Evolutionary conservation across 2,113 vertebrate genomes (phyloP), one percentile per base, ranked within the genome.

Genomic region (Sceloporus undulatus): DNA sequence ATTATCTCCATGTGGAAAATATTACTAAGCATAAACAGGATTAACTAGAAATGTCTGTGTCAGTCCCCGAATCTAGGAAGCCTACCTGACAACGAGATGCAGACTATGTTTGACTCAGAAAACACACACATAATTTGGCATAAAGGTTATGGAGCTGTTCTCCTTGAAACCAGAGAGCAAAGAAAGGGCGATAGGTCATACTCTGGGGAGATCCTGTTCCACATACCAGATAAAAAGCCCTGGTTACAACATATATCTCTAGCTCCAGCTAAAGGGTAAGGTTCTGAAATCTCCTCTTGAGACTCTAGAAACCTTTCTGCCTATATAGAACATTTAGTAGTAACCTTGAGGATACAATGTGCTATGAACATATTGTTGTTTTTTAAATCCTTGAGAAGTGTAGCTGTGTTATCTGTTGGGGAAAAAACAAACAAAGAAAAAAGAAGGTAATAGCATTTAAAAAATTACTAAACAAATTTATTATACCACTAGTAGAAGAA

Each of bases 81-180:
- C 48, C 16, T 68, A 52, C 74, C 34, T 87, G 29, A 70, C 23
- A 79, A 5, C 54, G 16, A 76, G 65, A 77, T 77, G 25, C 38
- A 85, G 68, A 42, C 18, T 71, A 18, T 52, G 71, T 52, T 68
- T 52, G 40, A 29, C 19, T 21, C 21, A 18, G 16, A 48, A 82
- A 52, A 76, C n/a, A 34, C 18, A 82, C 27, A 42, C 9, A 62
- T 8, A 48, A 52, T 66, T 78, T 77, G 40, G 38, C 38, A 52
- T 68, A 87, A 82, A 87, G 56, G 56, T 87, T 73, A 87, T 66
- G 73, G 66, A 19, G 74, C 40, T 77, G 73, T 65, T 76, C 38
- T 76, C 70, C 59, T 77, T 83, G 87, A 88, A 88, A 88, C 74
- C 56, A 82, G 59, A 77, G 80, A 88, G 73, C 86, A 82, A 59